These are phyloP conservation scores for Molorchus minor DNA, from an alignment of 2,888 invertebrate genomes.

Conservation along the genomic window DNA sequence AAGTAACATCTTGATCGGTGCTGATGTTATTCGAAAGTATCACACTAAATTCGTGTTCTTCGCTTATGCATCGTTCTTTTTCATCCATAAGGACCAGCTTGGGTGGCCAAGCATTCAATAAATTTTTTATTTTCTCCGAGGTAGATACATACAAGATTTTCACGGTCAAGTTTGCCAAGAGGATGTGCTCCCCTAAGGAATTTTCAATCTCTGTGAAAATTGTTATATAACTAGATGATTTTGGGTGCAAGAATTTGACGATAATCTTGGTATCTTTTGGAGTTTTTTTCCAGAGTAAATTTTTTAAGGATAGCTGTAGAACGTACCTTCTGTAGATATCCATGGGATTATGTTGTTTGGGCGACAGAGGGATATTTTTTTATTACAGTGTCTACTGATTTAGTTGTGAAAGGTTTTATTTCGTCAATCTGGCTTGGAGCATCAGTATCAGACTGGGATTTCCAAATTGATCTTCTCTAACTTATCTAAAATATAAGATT, in stretches of 20 bases:
- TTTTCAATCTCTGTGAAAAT: conserved; percentile 49
- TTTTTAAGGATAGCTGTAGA: conserved; percentile 51
- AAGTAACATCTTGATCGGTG: conserved; percentile 43
- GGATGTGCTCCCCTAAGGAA: conserved; percentile 41
- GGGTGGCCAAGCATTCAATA: conserved; percentile 53
- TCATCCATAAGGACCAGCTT: conserved; percentile 51
- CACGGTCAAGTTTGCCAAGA: conserved; percentile 45
- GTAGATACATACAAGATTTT: conserved; percentile 54
- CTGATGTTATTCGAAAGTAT: conserved; percentile 25
- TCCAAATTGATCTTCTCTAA: conserved; percentile 31
- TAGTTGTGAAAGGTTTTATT: conserved; percentile 28
- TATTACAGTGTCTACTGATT: conserved; percentile 44
- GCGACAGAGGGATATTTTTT: conserved; percentile 40
- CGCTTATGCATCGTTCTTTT: conserved; percentile 45
- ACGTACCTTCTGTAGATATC: conserved; percentile 49
- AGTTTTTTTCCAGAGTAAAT: conserved; percentile 46
- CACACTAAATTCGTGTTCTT: conserved; percentile 47
- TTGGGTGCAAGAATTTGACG: conserved; percentile 57
- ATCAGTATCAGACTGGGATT: conserved; percentile 32
- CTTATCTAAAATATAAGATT: conserved; percentile 29
- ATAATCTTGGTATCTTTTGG: conserved; percentile 43
- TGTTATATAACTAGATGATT: conserved; percentile 48
- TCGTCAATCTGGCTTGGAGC: background rate
- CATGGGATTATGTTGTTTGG: conserved; percentile 28
- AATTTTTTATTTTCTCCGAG: conserved; percentile 44